phyloP scores from a whole-genome alignment of 2,113 vertebrate genomes.

The Butorides virescens region DNA sequence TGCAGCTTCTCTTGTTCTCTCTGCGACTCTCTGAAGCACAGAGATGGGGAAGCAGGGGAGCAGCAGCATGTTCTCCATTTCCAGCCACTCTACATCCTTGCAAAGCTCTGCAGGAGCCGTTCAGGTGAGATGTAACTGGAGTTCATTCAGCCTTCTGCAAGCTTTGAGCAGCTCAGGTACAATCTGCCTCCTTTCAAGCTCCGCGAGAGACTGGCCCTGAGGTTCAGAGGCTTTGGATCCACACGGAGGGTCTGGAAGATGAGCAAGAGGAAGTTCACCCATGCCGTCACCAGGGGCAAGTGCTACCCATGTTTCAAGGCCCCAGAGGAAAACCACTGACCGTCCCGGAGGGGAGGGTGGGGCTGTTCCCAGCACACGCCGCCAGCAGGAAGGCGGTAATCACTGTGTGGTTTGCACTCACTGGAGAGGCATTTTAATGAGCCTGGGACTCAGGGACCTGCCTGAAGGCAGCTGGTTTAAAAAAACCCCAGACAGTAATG shows the following conservation, averaged over 20 bases:
- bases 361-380: background rate
- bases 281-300: background rate
- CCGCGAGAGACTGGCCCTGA: background rate
- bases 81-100: background rate
- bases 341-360: background rate
- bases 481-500: background rate
- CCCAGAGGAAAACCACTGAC: background rate
- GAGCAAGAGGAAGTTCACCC: background rate
- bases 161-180: background rate
- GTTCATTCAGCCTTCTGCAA: background rate
- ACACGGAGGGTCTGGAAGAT: accelerated
- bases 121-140: background rate
- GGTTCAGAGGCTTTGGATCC: background rate
- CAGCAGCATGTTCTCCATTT: background rate
- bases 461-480: background rate
- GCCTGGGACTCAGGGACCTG: too few species aligned
- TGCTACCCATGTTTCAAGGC: background rate
- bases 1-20: background rate
- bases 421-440: background rate
- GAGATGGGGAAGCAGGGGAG: background rate
- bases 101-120: background rate
- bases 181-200: background rate
- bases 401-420: background rate
- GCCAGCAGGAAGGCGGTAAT: background rate
- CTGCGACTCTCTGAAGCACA: background rate